Evolutionary conservation across 2,888 invertebrate species (phyloP).

Genomic region (Dryococelus australis): DNA sequence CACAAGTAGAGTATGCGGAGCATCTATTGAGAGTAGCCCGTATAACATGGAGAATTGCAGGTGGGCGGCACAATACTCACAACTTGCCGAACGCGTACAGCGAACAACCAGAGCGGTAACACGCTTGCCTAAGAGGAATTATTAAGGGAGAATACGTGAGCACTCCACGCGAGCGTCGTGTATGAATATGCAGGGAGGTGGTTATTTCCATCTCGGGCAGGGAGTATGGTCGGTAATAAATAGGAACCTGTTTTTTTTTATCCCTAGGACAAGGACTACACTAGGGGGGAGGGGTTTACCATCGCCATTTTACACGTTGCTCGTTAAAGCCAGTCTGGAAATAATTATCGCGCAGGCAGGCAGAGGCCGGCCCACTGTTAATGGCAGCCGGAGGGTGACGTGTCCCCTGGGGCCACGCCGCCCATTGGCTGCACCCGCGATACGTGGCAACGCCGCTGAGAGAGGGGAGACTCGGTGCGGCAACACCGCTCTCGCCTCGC

Average conservation of each 20-base stretch:
- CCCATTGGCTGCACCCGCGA: background rate
- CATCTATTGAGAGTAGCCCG: too few species aligned
- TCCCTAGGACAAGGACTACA: background rate
- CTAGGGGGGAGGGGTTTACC: background rate
- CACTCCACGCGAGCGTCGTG: background rate
- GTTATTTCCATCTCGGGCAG: background rate
- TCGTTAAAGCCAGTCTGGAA: background rate
- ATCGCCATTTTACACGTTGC: background rate
- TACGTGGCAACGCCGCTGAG: background rate
- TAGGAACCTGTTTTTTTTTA: background rate
- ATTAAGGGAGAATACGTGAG: background rate
- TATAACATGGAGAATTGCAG: too few species aligned
- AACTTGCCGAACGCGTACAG: too few species aligned
- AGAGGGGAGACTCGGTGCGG: background rate
- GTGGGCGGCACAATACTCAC: too few species aligned
- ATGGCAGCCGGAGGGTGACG: background rate
- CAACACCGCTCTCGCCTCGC: background rate
- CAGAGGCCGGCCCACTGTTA: background rate
- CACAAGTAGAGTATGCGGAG: too few species aligned
- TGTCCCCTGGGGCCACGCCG: background rate
- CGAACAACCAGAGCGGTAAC: too few species aligned
- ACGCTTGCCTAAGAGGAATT: too few species aligned
- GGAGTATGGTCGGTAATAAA: background rate
- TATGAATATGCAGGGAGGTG: background rate
- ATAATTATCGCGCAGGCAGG: background rate